Evolutionary conservation across 2,113 vertebrate genomes (phyloP).

Genomic region (Pelobates fuscus): DNA sequence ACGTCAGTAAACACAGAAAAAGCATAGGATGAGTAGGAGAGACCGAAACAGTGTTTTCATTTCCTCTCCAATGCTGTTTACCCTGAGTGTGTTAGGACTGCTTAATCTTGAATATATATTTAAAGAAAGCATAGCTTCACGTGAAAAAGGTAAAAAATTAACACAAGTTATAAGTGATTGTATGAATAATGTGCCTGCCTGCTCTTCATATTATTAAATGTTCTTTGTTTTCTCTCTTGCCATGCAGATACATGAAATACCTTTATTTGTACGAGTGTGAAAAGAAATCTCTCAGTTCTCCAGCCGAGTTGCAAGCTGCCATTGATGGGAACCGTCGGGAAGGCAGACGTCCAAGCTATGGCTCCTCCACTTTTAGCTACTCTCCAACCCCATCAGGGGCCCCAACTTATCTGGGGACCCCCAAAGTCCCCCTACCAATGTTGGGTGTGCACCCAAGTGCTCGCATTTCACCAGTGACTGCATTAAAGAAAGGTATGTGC

Average conservation of each 20-base stretch:
- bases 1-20: no score
- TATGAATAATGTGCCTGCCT: no score
- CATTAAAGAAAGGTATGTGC: conserved; percentile 82
- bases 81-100: no score
- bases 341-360: conserved; percentile 91
- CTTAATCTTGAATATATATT: no score
- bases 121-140: no score
- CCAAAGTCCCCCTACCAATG: conserved; percentile 80
- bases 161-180: no score
- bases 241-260: conserved; percentile 89
- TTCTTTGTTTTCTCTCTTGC: neutral
- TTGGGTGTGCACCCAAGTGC: conserved; percentile 71
- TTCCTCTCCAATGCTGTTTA: no score
- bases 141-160: no score
- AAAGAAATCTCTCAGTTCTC: conserved; percentile 94
- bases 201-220: no score
- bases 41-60: no score
- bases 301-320: conserved; percentile 90
- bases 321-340: conserved; percentile 95
- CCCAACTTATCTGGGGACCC: conserved; percentile 69
- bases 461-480: conserved; percentile 70
- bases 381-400: conserved; percentile 62
- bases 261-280: conserved; percentile 95
- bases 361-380: conserved; percentile 86
- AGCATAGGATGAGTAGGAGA: no score